phyloP scores from a whole-genome alignment of 2,888 invertebrate genomes.

The Drosophila merina region DNA sequence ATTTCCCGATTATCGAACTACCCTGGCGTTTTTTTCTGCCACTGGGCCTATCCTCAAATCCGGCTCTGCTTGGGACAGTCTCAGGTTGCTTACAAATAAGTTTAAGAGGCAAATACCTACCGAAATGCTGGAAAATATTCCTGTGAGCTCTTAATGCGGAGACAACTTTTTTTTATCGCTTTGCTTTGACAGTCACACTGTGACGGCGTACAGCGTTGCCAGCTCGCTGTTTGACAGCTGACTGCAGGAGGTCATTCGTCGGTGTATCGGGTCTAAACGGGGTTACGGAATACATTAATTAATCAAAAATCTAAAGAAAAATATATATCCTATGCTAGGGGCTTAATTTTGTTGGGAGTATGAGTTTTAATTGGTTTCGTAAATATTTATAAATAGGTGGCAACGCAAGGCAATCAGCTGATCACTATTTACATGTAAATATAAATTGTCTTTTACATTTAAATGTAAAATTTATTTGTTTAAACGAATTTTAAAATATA shows the following conservation, averaged over 20 bases:
- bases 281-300: background rate
- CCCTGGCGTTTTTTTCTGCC: background rate
- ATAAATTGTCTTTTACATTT: too few species aligned
- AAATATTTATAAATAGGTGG: too few species aligned
- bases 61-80: background rate
- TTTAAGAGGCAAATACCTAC: constrained; percentile 58
- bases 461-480: too few species aligned
- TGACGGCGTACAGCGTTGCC: constrained; percentile 62
- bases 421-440: too few species aligned
- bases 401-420: too few species aligned
- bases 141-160: constrained; percentile 68
- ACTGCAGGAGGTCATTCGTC: background rate
- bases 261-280: background rate
- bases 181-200: constrained; percentile 67
- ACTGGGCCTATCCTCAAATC: background rate
- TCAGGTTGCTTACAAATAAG: background rate
- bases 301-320: background rate
- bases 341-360: too few species aligned
- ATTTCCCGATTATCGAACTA: constrained; percentile 11
- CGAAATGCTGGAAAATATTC: constrained; percentile 76
- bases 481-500: too few species aligned
- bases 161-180: constrained; percentile 71
- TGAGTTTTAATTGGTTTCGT: too few species aligned
- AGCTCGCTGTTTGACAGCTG: constrained; percentile 58
- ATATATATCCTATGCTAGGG: background rate